Base-by-base conservation (phyloP, 2,888 invertebrate genomes). In the Polyommatus iphigenia region DNA sequence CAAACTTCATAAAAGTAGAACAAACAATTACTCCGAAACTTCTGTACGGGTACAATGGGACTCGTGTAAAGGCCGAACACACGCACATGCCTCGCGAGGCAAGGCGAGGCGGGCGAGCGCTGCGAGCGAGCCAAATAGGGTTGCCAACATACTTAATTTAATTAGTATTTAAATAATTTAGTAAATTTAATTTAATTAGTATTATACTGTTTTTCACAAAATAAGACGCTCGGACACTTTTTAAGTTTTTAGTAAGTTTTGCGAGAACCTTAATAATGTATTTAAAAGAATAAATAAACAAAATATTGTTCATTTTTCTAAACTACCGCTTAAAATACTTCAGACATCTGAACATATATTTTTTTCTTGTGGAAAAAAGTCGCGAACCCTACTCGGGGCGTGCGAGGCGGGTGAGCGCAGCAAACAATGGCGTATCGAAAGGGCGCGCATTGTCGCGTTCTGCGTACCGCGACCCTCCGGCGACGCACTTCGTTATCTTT, bases 401-500 rank as follows among this genome's bases (percentile, higher is more conserved):
- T 20, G 62, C 24, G 13, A 24, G 20, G 59, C 54, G 18, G 46
- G 54, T 54, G 54, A 54, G 54, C 20, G 20, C 59, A 13, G 83
- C 83, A 86, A 85, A 41, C 20, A 73, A 73, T 46, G 73, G 41
- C 41, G 41, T 41, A 50, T 54, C 75, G 75, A 50, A 50, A 75
- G 24, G 50, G 75, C 84, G 77, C 77, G 46, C 88, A 90, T 91
- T 91, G 91, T 91, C 87, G 86, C 85, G 88, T 91, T 91, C 92
- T 91, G 87, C 91, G 91, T 54, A 75, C 50, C 24, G 50, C 54
- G 50, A 50, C 75, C 54, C 75, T 50, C 24, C 50, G 75, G 24
- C 75, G 75, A 18, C 50, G 20, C 54, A 75, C 50, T 75, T 75
- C 75, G 54, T 75, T 75, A 75, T 75, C 73, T 24, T 50, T 18